Conservation (phyloP, 2,797 vertebrate species). For the Clarias fuscus region DNA sequence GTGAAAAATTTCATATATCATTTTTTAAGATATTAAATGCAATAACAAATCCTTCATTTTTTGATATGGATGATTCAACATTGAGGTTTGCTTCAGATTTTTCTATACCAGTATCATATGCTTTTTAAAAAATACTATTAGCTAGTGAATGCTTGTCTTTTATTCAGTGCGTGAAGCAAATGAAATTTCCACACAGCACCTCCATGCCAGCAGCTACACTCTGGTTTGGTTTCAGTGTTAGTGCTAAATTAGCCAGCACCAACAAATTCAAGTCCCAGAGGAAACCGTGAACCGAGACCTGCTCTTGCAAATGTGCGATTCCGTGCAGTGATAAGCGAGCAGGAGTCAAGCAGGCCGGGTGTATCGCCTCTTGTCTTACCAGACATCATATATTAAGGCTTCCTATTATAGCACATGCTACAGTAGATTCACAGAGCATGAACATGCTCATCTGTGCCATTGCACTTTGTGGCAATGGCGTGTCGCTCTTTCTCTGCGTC, state of each 20-base stretch:
- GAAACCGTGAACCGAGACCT: slow-evolving; percentile 52
- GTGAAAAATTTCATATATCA: not conserved
- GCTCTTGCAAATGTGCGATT: slow-evolving; percentile 44
- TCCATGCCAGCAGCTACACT: slow-evolving; percentile 9
- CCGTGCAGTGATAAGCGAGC: slow-evolving; percentile 49
- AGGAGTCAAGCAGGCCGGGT: not conserved
- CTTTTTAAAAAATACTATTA: slow-evolving; percentile 44
- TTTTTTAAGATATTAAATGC: not conserved
- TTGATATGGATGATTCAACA: not conserved
- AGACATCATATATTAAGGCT: slow-evolving; percentile 47
- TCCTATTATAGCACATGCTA: not conserved
- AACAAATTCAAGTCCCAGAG: slow-evolving; percentile 67
- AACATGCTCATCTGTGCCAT: slow-evolving; percentile 49
- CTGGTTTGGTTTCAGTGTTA: slow-evolving; percentile 31
- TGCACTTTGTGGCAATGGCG: slow-evolving; percentile 55
- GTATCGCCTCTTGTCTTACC: slow-evolving; percentile 36
- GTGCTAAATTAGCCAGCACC: slow-evolving; percentile 62
- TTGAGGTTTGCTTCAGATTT: not conserved
- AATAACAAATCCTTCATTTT: not conserved
- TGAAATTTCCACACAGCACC: slow-evolving; percentile 54
- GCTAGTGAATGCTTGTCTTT: slow-evolving; percentile 44
- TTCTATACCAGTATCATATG: slow-evolving; percentile 55
- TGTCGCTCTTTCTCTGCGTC: slow-evolving; percentile 53
- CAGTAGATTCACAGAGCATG: slow-evolving; percentile 24
- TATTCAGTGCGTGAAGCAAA: slow-evolving; percentile 63